Conservation (phyloP, 2,113 vertebrate species). For the Lynx canadensis region DNA sequence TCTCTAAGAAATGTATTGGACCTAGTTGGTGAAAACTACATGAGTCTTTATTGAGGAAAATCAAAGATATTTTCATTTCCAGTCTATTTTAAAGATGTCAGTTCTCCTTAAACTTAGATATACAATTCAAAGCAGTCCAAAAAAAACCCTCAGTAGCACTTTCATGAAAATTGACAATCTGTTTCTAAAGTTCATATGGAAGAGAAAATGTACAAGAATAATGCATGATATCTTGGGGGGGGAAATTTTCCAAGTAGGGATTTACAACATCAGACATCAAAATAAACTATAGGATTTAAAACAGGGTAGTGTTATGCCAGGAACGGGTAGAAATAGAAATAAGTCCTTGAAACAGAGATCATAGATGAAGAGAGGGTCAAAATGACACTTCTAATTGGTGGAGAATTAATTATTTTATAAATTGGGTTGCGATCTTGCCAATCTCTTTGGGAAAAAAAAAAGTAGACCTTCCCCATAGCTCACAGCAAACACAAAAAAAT, state of each 20-base stretch:
- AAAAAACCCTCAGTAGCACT: neutral
- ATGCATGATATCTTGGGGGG: neutral
- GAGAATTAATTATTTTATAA: constrained; percentile 8
- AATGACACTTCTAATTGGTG: neutral
- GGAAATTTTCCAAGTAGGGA: neutral
- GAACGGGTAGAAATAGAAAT: neutral
- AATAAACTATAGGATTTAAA: neutral
- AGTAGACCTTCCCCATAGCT: neutral
- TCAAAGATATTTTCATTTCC: constrained; percentile 8
- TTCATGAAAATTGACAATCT: neutral
- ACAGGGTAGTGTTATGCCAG: neutral
- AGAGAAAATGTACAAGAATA: constrained; percentile 20
- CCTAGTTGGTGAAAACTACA: neutral
- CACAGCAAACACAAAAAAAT: neutral
- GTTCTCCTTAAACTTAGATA: neutral
- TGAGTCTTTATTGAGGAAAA: constrained; percentile 25
- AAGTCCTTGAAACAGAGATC: neutral
- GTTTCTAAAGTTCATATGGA: neutral
- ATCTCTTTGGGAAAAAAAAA: neutral
- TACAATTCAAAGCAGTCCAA: constrained; percentile 17
- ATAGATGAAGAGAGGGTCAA: neutral
- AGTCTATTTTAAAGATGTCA: constrained; percentile 25
- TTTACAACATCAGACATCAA: neutral
- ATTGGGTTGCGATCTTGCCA: neutral
- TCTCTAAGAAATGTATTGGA: neutral